Conservation (phyloP, 2,888 invertebrate species). For the Glyphotaelius pellucidus region DNA sequence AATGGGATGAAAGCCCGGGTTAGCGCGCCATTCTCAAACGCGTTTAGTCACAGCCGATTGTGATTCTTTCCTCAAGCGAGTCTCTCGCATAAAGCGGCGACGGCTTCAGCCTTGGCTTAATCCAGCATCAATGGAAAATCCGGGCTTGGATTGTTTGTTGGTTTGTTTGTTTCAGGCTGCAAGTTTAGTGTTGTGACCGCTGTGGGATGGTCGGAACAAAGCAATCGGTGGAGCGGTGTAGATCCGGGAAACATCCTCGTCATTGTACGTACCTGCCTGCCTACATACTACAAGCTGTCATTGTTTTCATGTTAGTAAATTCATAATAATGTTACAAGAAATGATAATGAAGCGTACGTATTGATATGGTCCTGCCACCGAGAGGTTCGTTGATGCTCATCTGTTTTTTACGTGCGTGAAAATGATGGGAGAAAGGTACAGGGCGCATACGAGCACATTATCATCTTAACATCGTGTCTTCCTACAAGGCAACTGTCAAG, state of each 20-base stretch:
- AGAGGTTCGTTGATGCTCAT: too few relatives aligned
- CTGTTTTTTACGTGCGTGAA: too few relatives aligned
- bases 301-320: too few relatives aligned
- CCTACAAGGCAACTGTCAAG: too few relatives aligned
- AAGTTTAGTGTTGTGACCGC: neutral
- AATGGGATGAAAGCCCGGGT: neutral
- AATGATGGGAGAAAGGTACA: too few relatives aligned
- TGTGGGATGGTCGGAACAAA: slow-evolving; percentile 27
- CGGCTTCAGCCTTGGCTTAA: neutral
- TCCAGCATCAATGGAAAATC: neutral
- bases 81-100: neutral
- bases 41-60: neutral
- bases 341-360: too few relatives aligned
- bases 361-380: too few relatives aligned
- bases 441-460: too few relatives aligned
- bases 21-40: neutral
- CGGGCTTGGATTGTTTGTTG: neutral
- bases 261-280: neutral
- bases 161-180: neutral
- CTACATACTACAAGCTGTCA: neutral
- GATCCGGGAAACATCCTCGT: slow-evolving; percentile 28
- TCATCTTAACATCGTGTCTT: too few relatives aligned
- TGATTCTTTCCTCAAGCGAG: neutral
- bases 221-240: slow-evolving; percentile 25
- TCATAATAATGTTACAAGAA: too few relatives aligned